Evolutionary conservation across 2,113 vertebrate genomes (phyloP), one percentile per base, ranked within the genome.

Genomic region (Chaenocephalus aceratus): DNA sequence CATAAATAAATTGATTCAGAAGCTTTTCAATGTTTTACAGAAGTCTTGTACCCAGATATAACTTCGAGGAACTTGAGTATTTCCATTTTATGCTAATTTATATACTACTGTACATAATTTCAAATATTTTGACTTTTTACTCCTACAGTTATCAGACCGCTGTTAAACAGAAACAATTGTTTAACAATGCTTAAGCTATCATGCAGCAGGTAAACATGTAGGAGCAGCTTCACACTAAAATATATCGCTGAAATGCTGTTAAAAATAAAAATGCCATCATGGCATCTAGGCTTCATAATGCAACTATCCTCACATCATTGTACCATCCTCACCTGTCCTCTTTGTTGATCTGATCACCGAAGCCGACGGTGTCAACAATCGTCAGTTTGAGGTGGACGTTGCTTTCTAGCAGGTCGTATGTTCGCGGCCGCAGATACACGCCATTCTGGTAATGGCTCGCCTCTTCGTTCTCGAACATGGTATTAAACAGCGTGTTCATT

Each of bases 401-500:
- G 94, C 97, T 99, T 86, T 99, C 98, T 21, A 96, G 96, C 77
- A 99, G 95, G 84, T 98, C 96, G 0, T 99, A 99, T 1, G 98
- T 99, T 75, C 96, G 95, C 0, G 98, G 97, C 83, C 97, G 95
- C 82, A 99, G 77, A 87, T 95, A 95, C 9, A 99, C 98, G 0
- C 94, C 88, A 0, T 96, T 96, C 93, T 98, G 97, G 0, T 99
- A 98, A 84, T 99, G 98, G 64, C 97, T 99, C 16, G 98, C 97
- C 69, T 99, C 98, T 58, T 99, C 98, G 0, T 97, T 97, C 93
- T 99, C 98, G 2, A 99, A 99, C 6, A 95, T 98, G 12, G 98
- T 99, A 87, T 99, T 99, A 93, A 99, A 99, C 12, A 99, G 96
- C 0, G 98, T 99, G 82, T 99, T 99, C 98, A 99, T 99, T 59